phyloP scores from a whole-genome alignment of 37 sponge, comb jelly and placozoan species.

The Geodia barretti region DNA sequence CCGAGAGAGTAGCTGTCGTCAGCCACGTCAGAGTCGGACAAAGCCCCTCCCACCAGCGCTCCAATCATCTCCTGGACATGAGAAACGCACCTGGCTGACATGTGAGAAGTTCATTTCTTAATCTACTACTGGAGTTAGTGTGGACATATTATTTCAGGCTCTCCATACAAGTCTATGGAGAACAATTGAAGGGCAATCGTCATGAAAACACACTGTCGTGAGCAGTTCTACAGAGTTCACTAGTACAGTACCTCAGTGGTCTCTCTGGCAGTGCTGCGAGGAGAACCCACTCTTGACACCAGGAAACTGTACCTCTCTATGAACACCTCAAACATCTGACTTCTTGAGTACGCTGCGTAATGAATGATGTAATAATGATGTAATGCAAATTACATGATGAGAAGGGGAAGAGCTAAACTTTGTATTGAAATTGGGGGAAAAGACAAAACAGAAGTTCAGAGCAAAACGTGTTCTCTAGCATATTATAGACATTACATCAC shows the following conservation, averaged over 20 bases:
- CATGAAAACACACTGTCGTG: too few relatives aligned
- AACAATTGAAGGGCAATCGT: too few relatives aligned
- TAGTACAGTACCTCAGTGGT: constrained; percentile 25
- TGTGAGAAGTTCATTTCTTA: background rate
- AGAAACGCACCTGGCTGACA: background rate
- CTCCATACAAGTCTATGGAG: too few relatives aligned
- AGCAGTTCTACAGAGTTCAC: too few relatives aligned
- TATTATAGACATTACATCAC: background rate
- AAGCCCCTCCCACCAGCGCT: background rate
- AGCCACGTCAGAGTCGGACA: constrained; percentile 25
- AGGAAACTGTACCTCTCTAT: constrained; percentile 21
- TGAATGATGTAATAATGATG: background rate
- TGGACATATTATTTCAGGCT: too few relatives aligned
- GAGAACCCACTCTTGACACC: background rate
- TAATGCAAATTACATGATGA: background rate
- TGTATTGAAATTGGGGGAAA: background rate
- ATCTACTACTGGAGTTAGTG: too few relatives aligned
- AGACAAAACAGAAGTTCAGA: too few relatives aligned
- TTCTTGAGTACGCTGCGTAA: constrained; percentile 44
- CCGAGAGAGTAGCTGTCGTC: constrained; percentile 54
- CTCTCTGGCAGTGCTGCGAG: background rate
- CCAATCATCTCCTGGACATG: background rate
- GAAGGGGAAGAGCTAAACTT: background rate
- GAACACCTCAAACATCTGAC: constrained; percentile 38
- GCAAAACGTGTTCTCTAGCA: background rate